phyloP scores from a whole-genome alignment of 2,797 vertebrate genomes.

The Erethizon dorsatum region DNA sequence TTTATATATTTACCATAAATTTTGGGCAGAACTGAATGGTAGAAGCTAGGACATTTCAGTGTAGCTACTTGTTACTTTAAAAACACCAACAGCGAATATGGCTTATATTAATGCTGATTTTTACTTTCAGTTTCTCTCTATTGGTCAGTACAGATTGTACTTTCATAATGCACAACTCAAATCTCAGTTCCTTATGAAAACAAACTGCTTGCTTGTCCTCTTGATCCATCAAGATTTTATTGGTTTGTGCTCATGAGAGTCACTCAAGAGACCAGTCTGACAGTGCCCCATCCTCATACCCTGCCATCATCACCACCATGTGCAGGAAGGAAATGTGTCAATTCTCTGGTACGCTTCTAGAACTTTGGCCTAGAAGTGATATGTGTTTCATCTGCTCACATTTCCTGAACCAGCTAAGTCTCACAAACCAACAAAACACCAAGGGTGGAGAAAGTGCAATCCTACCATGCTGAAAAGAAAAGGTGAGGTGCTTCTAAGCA shows the following conservation, averaged over 20 bases:
- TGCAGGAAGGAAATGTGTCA: not conserved
- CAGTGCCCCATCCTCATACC: not conserved
- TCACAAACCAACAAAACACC: not conserved
- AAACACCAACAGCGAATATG: not conserved
- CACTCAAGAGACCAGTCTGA: not conserved
- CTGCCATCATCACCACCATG: not conserved
- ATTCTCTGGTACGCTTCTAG: not conserved
- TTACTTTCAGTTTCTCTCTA: conserved; percentile 4
- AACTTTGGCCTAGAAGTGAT: not conserved
- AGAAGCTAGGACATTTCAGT: not conserved
- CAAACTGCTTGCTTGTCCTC: not conserved
- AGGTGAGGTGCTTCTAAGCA: not conserved
- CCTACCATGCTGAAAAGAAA: too few relatives aligned
- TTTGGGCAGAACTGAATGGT: not conserved
- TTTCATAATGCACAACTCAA: not conserved
- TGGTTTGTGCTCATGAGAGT: not conserved
- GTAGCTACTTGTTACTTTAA: not conserved
- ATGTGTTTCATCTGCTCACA: not conserved
- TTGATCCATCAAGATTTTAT: not conserved
- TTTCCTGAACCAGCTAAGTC: not conserved
- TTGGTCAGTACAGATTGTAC: not conserved
- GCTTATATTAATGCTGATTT: not conserved
- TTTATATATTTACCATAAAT: not conserved
- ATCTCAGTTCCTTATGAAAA: not conserved
- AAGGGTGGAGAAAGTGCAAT: not conserved